Percentiles rank a stretch among this genome's conserved stretches.
These are phyloP conservation scores for Argyra leucocephala DNA, from an alignment of 2,888 invertebrate species.

Conservation along the genomic window DNA sequence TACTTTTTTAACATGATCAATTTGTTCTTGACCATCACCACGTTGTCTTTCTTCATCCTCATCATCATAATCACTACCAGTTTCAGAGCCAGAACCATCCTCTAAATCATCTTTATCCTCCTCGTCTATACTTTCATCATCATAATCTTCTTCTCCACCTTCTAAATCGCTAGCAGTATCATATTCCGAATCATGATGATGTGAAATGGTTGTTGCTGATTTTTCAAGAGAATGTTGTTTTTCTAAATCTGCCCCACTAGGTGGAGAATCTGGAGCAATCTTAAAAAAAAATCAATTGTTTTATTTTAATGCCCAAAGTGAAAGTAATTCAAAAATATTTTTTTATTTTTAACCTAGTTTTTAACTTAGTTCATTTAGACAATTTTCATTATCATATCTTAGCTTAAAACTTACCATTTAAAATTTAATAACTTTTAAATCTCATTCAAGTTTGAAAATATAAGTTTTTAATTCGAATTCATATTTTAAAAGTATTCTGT, in stretches of 20 bases:
- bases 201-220: slow-evolving; percentile 40
- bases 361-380: no score
- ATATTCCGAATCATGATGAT: slow-evolving; percentile 43
- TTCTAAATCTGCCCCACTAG: slow-evolving; percentile 28
- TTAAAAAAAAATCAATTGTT: neutral
- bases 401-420: no score
- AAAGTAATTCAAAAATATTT: no score
- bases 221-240: slow-evolving; percentile 39
- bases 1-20: slow-evolving; percentile 59
- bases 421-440: no score
- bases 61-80: slow-evolving; percentile 19
- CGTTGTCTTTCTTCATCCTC: slow-evolving; percentile 50
- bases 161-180: slow-evolving; percentile 44
- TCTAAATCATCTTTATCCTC: slow-evolving; percentile 12
- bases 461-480: no score
- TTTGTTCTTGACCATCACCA: slow-evolving; percentile 57
- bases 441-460: no score
- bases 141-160: slow-evolving; percentile 29
- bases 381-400: no score
- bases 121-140: slow-evolving; percentile 31
- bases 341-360: no score
- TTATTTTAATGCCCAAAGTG: no score
- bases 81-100: slow-evolving; percentile 10
- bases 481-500: no score
- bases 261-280: neutral